These are phyloP conservation scores for Acrocephalus kingi DNA, from an alignment of 2,113 vertebrate genomes.

Conservation along the genomic window DNA sequence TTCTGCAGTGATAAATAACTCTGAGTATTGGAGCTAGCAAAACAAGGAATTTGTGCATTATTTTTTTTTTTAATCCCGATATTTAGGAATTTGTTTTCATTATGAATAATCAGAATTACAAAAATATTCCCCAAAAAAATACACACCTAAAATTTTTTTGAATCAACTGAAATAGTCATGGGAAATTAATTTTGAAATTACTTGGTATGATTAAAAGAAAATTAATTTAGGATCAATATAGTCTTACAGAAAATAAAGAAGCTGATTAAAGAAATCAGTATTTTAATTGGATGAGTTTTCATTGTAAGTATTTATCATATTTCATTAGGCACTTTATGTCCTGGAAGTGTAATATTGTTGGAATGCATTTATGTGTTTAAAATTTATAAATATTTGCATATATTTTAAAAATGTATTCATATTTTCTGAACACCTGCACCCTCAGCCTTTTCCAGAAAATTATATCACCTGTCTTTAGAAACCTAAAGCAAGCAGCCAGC, in stretches of 20 bases:
- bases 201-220: neutral
- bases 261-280: neutral
- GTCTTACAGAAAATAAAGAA: neutral
- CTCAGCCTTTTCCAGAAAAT: neutral
- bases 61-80: neutral
- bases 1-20: neutral
- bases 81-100: neutral
- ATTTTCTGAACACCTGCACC: neutral
- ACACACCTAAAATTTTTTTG: accelerated
- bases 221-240: neutral
- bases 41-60: neutral
- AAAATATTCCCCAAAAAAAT: neutral
- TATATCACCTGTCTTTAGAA: neutral
- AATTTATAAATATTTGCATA: neutral
- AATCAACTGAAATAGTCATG: neutral
- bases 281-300: neutral
- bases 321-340: neutral
- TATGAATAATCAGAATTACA: neutral
- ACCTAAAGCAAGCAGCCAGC: neutral
- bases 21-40: neutral
- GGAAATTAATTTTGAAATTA: neutral
- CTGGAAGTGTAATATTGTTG: neutral
- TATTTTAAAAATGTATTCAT: neutral
- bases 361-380: neutral
- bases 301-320: neutral